Conservation (phyloP, 92 coral and sea anemone genomes). For the Micromussa lordhowensis region DNA sequence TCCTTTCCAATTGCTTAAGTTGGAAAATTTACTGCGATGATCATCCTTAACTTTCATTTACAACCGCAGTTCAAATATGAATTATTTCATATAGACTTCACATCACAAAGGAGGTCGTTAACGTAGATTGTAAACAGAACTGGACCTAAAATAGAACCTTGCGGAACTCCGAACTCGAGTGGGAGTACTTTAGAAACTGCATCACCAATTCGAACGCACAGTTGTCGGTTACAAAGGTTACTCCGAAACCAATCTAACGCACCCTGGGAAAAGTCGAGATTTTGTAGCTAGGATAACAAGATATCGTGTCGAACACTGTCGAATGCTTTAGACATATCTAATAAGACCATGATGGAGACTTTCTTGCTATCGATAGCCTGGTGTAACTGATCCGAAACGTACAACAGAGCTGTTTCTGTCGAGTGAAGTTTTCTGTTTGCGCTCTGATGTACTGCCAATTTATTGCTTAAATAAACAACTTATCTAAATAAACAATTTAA, state of each 20-base stretch:
- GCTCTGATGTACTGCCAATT: constrained; percentile 47
- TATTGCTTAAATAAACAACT: too few species aligned
- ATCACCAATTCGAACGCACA: not conserved
- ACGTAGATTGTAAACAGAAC: not conserved
- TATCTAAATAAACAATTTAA: too few species aligned
- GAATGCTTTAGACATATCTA: constrained; percentile 51
- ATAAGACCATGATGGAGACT: constrained; percentile 41
- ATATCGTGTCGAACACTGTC: constrained; percentile 48
- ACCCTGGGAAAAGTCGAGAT: constrained; percentile 16
- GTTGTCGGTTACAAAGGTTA: too few species aligned
- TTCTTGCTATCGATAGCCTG: constrained; percentile 49
- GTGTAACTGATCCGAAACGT: constrained; percentile 35
- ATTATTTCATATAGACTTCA: too few species aligned
- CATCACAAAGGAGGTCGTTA: too few species aligned
- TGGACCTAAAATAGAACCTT: constrained; percentile 6
- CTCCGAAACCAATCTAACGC: not conserved
- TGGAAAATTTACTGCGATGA: too few species aligned
- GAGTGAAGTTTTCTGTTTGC: constrained; percentile 55
- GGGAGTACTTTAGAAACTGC: not conserved
- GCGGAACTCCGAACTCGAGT: constrained; percentile 4
- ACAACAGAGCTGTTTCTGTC: constrained; percentile 35
- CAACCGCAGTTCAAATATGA: too few species aligned
- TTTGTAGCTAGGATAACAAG: constrained; percentile 39
- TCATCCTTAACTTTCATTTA: too few species aligned
- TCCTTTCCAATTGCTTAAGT: too few species aligned